Evolutionary conservation across 2,888 invertebrate genomes (phyloP).

Genomic region (Aporophyla lueneburgensis): DNA sequence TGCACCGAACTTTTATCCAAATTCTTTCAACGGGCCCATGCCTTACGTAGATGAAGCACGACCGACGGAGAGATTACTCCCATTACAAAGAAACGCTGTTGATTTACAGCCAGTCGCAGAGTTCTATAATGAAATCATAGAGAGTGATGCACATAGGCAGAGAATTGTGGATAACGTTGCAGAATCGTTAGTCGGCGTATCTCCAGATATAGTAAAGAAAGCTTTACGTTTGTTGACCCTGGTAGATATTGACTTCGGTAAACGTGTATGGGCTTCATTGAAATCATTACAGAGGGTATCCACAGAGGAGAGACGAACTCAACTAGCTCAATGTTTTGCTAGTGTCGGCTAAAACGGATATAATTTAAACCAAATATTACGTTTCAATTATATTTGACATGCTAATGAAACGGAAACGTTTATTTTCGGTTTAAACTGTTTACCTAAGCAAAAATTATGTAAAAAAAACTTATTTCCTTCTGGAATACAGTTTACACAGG

Average conservation of each 20-base stretch:
- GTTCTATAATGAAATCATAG: constrained; percentile 92
- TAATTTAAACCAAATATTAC: not conserved
- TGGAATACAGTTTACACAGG: not conserved
- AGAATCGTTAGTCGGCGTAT: constrained; percentile 19
- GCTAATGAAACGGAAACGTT: constrained; percentile 1
- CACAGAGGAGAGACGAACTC: constrained; percentile 1
- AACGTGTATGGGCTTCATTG: constrained; percentile 13
- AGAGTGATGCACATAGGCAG: constrained; percentile 85
- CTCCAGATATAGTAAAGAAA: constrained; percentile 32
- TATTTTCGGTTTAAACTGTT: not conserved
- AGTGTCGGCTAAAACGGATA: constrained; percentile 11
- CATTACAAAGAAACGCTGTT: constrained; percentile 63
- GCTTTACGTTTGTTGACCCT: constrained; percentile 23
- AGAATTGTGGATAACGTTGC: constrained; percentile 38
- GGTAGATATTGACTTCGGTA: constrained; percentile 23
- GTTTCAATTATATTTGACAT: not conserved
- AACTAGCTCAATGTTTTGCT: constrained; percentile 38
- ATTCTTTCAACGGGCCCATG: constrained; percentile 71
- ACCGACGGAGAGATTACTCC: constrained; percentile 59
- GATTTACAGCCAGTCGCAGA: constrained; percentile 91
- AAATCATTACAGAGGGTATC: constrained; percentile 29
- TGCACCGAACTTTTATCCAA: constrained; percentile 72
- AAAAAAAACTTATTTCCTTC: constrained; percentile 7
- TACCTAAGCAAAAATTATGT: not conserved
- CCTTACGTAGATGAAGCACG: constrained; percentile 67